phyloP scores from a whole-genome alignment of 2,888 invertebrate species.

The Orthosia gracilis region DNA sequence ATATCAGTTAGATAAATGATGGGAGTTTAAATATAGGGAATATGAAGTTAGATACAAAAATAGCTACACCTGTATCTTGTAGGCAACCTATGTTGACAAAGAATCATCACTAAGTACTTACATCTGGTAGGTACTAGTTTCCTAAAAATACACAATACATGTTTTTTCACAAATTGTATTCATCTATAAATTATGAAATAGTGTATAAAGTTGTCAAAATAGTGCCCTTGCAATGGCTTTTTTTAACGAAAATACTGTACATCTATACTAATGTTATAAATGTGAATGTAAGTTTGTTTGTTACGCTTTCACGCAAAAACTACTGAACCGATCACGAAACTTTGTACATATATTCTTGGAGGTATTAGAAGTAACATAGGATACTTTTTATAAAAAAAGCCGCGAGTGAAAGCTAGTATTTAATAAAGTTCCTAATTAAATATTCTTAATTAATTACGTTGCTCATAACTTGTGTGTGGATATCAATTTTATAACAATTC shows the following conservation, averaged over 20 bases:
- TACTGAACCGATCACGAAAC: too few species aligned
- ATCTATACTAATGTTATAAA: too few species aligned
- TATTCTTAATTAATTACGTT: too few species aligned
- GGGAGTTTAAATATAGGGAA: neutral
- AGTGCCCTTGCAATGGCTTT: neutral
- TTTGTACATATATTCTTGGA: too few species aligned
- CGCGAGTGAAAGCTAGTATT: too few species aligned
- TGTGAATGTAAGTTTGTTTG: too few species aligned
- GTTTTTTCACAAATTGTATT: neutral
- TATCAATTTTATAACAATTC: neutral
- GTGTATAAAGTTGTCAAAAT: neutral
- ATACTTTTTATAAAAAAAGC: too few species aligned
- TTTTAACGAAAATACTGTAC: constrained; percentile 14
- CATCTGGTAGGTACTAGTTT: neutral
- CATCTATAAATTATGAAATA: neutral
- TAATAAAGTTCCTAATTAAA: neutral
- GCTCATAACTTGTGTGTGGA: neutral
- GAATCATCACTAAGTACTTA: neutral
- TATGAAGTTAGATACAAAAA: too few species aligned
- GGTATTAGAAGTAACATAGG: too few species aligned
- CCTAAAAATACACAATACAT: neutral
- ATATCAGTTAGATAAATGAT: neutral
- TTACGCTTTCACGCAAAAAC: too few species aligned
- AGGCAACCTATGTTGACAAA: neutral
- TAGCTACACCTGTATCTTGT: too few species aligned